Base-by-base conservation (phyloP, 2,888 invertebrate genomes). In the Nymphalis c-album region DNA sequence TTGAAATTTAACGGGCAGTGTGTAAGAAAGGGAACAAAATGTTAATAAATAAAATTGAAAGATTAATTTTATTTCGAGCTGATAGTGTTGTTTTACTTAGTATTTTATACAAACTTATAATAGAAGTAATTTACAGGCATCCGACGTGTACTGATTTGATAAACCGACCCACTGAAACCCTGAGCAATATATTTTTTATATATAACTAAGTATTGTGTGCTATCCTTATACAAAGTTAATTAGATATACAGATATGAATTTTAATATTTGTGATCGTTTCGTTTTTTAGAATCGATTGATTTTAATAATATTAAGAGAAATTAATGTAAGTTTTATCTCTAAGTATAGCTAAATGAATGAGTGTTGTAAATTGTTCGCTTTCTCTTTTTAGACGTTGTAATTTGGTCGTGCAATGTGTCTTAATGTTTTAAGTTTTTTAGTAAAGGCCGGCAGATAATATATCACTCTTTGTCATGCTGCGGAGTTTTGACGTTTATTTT, bases 111-210 rank as follows among this genome's bases (percentile, higher is more conserved):
- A 75, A 72, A 74, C 73, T 74, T 79, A 76, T 75, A 77, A 74
- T 78, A 78, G 78, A 77, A 76, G 73, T 71, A 76, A 73, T 76
- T 74, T 74, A 77, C 81, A 78, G 78, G 76, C 80, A 80, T 82
- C 77, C 82, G 81, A 82, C 80, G 80, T 74, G 89, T 84, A 89
- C 90, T 90, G 90, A 89, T 88, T 89, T 85, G 81, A 86, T 86
- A 85, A 81, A 89, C 88, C 88, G 86, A 89, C 88, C 88, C 89
- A 88, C 83, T 85, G 90, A 78, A 90, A 91, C 80, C 87, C 85
- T 90, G 89, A 91, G 91, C 90, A 91, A 91, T 91, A 91, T 91
- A 90, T 91, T 91, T 91, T 73, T 91, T 90, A 90, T 90, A 90
- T 85, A 86, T 87, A 78, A 88, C 85, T 90, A 89, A 87, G 87